Evolutionary conservation across 1,140 invertebrate genomes (phyloP), one percentile per base, ranked within the genome.

Genomic region (Oreohelix idahoensis): DNA sequence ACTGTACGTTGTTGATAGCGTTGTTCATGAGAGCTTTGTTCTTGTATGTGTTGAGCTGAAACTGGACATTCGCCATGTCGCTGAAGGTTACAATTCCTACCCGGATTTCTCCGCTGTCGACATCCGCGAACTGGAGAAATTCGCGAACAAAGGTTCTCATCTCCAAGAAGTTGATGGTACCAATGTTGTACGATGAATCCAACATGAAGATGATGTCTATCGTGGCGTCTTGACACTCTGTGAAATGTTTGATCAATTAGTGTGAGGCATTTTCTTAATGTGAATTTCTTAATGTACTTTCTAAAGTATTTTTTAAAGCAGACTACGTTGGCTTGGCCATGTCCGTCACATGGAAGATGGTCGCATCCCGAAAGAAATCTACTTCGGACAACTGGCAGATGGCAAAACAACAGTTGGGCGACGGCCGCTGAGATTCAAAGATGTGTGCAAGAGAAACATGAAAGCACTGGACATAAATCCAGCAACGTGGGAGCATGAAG

Each of bases 1-100:
- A 88, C 42, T 81, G 78, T 39, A 89, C 71, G n/a, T 82, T 73
- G 66, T 87, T 83, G 38, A 88, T 84, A 42, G 85, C 87, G 13
- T 73, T 42, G 17, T 84, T 77, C n/a, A 88, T 69, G 17, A 76
- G 79, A 1, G 13, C 1, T 4, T 51, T 45, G 32, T 71, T 86
- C 13, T 29, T 84, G 8, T 85, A 85, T 10, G 49, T 71, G 35
- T 86, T 85, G 77, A 88, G 70, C 4, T 86, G 71, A 32, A 84
- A 85, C 29, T 86, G 63, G 0, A 86, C 58, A 35, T 84, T 53
- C 17, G 81, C 85, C 20, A 82, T 66, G 26, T 85, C 86, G 82
- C 85, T 86, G 71, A 38, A 66, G 0, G 77, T 79, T 32, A 79
- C 53, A 20, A 89, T 45, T 26, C 85, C 87, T 1, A 89, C 83